These are phyloP conservation scores for Eriocheir sinensis DNA, from an alignment of 1,140 invertebrate genomes.

Conservation along the genomic window DNA sequence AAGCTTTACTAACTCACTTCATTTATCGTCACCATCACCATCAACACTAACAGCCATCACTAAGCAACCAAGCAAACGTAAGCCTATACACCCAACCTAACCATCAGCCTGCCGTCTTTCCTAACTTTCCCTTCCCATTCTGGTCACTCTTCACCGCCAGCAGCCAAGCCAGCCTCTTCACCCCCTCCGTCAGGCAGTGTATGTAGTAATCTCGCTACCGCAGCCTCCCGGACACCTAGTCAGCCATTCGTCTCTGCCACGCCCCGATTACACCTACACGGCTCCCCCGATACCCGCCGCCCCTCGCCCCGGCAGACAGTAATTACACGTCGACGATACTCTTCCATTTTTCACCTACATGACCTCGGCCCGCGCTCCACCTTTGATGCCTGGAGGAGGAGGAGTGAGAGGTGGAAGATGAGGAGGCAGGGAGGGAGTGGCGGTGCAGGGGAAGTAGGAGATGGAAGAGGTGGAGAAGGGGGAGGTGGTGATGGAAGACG, in stretches of 20 bases:
- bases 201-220: neutral
- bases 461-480: neutral
- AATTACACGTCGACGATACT: slow-evolving; percentile 64
- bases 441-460: neutral
- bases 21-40: neutral
- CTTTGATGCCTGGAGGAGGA: neutral
- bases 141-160: neutral
- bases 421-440: neutral
- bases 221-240: slow-evolving; percentile 40
- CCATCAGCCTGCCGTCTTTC: neutral
- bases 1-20: no score
- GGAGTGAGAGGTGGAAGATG: neutral
- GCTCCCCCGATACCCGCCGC: slow-evolving; percentile 31
- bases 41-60: no score
- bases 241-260: slow-evolving; percentile 45
- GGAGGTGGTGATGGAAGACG: neutral
- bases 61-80: neutral
- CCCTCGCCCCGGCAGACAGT: neutral
- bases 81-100: neutral
- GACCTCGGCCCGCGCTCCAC: slow-evolving; percentile 28
- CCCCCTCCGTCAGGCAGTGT: slow-evolving; percentile 33
- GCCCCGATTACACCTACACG: slow-evolving; percentile 38
- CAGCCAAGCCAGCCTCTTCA: neutral
- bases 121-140: neutral
- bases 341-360: slow-evolving; percentile 57